Evolutionary conservation across 1,140 invertebrate species (phyloP).

Genomic region (Drosophila watanabei): DNA sequence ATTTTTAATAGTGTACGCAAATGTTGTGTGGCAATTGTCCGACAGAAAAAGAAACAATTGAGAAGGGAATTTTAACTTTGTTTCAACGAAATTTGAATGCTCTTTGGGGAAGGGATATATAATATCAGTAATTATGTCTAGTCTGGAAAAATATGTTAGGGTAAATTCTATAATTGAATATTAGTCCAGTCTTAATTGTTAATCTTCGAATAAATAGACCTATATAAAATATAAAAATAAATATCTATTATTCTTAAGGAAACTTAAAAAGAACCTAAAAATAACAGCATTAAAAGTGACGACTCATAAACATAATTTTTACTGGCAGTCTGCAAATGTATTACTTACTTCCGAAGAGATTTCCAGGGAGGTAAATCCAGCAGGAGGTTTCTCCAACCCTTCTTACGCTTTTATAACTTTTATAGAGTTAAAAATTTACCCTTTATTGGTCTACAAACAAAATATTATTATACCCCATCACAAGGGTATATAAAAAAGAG

Average conservation of each 20-base stretch:
- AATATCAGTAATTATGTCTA: no score
- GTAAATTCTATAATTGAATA: no score
- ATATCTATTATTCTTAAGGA: not conserved
- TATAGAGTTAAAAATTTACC: not conserved
- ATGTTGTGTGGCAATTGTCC: slow-evolving; percentile 56
- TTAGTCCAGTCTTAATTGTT: no score
- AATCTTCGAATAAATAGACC: no score
- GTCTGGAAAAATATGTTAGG: no score
- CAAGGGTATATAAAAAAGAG: slow-evolving; percentile 19
- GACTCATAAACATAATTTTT: not conserved
- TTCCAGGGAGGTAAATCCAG: no score
- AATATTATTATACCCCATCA: not conserved
- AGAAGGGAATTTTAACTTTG: not conserved
- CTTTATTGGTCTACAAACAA: not conserved
- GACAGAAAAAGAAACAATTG: slow-evolving; percentile 24
- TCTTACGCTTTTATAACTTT: not conserved
- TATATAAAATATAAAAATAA: not conserved
- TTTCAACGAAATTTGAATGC: not conserved
- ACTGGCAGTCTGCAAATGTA: not conserved
- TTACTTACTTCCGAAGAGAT: not conserved
- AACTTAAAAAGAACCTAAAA: not conserved
- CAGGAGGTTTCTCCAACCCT: not conserved
- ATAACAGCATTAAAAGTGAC: not conserved
- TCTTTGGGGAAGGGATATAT: no score
- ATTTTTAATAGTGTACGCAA: slow-evolving; percentile 69